Base-by-base conservation (phyloP, 2,113 vertebrate species). In the Rhodinocichla rosea region DNA sequence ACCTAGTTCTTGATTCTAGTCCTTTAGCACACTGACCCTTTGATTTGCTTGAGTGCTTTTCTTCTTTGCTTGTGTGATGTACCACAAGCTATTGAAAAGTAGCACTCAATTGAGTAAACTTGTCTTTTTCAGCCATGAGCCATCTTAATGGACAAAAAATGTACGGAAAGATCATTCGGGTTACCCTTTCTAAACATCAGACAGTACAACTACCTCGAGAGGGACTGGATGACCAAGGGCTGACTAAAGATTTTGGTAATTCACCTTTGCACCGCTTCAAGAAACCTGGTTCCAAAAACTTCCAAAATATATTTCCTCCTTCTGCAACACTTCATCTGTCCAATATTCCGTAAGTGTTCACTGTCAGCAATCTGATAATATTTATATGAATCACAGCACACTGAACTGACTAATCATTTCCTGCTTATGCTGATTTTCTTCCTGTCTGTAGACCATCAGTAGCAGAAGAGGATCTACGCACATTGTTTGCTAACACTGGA, bases 81-180 rank as follows among this genome's bases (percentile, higher is more conserved):
- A 15, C 56, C 23, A 49, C 37, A 75, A 45, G 10, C 18, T 83
- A 4, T 52, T 42, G 59, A 78, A 83, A 68, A 75, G 37, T 23
- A 73, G 47, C 24, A 28, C 35, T 63, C 33, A 86, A 15, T 33
- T 79, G 60, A 89, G 52, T 78, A 71, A 89, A 88, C 47, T 14
- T 95, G 55, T 94, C 33, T 95, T 83, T 96, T 97, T 93, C 96
- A 99, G 99, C 99, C 39, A 99, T 99, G 99, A 99, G 99, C 93
- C 99, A 99, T 97, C 97, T 99, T 94, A 99, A 99, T 73, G 99
- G 99, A 79, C 99, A 99, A 95, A 99, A 99, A 98, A 99, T 99
- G 99, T 99, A 99, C 53, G 99, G 99, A 53, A 99, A 99, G 98
- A 99, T 99, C 95, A 99, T 99, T 96, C 98, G 99, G 11, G 99